Percentiles rank a stretch among this genome's conserved stretches.
These are phyloP conservation scores for Adelosebastes latens DNA, from an alignment of 2,797 vertebrate genomes.

Conservation along the genomic window DNA sequence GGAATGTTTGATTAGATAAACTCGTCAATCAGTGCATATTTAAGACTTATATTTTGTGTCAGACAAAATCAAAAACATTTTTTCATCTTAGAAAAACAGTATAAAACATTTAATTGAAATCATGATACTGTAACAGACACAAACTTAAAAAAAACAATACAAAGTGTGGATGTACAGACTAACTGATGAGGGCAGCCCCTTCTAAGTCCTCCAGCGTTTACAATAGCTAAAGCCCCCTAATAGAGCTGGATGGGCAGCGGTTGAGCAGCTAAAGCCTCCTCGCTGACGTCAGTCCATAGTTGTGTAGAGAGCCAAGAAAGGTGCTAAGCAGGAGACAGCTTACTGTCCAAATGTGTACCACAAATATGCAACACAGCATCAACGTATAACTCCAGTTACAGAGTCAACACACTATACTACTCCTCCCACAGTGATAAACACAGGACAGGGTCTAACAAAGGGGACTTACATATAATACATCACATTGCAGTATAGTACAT, in stretches of 20 bases:
- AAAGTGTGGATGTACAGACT: conserved; percentile 11
- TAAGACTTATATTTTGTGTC: not conserved
- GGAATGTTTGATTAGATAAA: not conserved
- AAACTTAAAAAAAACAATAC: conserved; percentile 3
- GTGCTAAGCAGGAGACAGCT: conserved; percentile 55
- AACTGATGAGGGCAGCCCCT: conserved; percentile 27
- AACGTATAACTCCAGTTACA: not conserved
- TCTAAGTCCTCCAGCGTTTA: conserved; percentile 55
- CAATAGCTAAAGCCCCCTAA: conserved; percentile 64
- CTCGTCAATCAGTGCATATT: not conserved
- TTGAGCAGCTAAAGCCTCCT: conserved; percentile 62
- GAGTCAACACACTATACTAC: not conserved
- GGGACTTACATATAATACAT: conserved; percentile 4
- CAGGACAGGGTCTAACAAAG: not conserved
- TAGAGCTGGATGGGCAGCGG: conserved; percentile 52
- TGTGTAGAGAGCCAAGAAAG: conserved; percentile 40
- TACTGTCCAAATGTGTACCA: conserved; percentile 23
- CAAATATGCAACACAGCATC: conserved; percentile 1
- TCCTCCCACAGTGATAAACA: not conserved
- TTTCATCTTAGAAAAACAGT: conserved; percentile 49
- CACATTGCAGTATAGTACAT: conserved; percentile 24
- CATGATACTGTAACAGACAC: conserved; percentile 15
- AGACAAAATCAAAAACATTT: not conserved
- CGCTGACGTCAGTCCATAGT: conserved; percentile 66
- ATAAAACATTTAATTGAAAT: conserved; percentile 65